A percentile compares a stretch with the other conserved stretches of the same genome.
These are phyloP conservation scores for Lochmaea crataegi DNA, from an alignment of 2,888 invertebrate species.

Conservation along the genomic window DNA sequence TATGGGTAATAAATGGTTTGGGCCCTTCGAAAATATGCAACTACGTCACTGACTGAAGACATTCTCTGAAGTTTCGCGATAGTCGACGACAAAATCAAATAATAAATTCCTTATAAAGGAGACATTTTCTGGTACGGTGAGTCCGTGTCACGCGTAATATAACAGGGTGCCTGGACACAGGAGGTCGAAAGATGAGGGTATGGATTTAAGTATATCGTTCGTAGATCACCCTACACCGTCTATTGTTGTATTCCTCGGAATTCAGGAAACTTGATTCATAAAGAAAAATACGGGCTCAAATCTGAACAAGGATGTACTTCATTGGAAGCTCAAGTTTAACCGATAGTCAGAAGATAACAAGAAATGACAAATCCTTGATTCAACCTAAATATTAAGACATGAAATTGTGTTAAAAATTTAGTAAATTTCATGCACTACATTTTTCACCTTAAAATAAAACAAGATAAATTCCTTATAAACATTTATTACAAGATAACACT, in stretches of 20 bases:
- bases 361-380: too few species aligned
- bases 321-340: not conserved
- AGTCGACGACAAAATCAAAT: conserved; percentile 54
- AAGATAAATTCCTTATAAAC: not conserved
- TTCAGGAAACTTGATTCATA: not conserved
- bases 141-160: conserved; percentile 53
- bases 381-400: too few species aligned
- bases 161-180: conserved; percentile 38
- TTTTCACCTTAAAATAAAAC: not conserved
- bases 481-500: not conserved
- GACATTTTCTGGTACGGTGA: conserved; percentile 53
- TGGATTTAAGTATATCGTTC: conserved; percentile 6
- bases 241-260: not conserved
- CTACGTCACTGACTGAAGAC: conserved; percentile 38
- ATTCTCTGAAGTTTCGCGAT: conserved; percentile 52
- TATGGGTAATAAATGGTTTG: too few species aligned
- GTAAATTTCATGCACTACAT: too few species aligned
- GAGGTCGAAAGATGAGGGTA: conserved; percentile 15
- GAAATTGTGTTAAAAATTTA: too few species aligned
- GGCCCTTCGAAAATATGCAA: not conserved
- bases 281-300: not conserved
- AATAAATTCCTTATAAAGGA: conserved; percentile 56
- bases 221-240: not conserved
- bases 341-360: not conserved
- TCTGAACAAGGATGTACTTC: not conserved